Conservation (phyloP, 2,113 vertebrate genomes). For the Chionis minor region DNA sequence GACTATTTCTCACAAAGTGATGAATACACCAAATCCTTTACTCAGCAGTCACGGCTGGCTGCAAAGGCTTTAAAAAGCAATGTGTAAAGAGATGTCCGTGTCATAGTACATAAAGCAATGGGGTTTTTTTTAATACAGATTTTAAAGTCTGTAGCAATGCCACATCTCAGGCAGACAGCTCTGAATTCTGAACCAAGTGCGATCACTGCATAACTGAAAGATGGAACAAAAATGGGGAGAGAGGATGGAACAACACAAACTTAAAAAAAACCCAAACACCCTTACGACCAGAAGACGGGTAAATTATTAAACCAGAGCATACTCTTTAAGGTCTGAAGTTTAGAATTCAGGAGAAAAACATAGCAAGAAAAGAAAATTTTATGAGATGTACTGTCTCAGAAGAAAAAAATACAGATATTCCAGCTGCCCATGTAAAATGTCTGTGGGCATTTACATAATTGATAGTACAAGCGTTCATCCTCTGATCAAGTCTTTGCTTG, state of each 20-base stretch:
- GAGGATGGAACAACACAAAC: neutral
- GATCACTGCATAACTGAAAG: neutral
- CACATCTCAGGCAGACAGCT: neutral
- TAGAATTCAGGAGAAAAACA: neutral
- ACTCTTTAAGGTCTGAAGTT: neutral
- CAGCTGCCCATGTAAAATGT: neutral
- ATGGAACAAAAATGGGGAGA: neutral
- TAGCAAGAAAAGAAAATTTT: neutral
- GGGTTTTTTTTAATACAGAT: neutral
- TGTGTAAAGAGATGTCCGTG: neutral
- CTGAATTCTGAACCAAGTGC: neutral
- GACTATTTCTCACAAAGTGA: neutral
- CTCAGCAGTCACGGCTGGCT: neutral
- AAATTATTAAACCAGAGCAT: neutral
- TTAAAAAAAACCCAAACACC: neutral
- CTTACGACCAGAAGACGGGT: neutral
- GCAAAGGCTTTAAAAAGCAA: neutral
- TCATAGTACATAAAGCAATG: neutral
- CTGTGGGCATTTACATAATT: neutral
- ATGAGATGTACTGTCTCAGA: neutral
- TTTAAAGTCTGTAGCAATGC: neutral
- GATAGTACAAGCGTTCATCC: neutral
- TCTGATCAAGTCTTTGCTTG: neutral
- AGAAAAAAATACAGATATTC: neutral
- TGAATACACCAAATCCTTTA: neutral